A percentile compares a stretch with the other conserved stretches of the same genome.
Evolutionary conservation across 2,113 vertebrate genomes (phyloP).

Genomic region (Raja brachyura): DNA sequence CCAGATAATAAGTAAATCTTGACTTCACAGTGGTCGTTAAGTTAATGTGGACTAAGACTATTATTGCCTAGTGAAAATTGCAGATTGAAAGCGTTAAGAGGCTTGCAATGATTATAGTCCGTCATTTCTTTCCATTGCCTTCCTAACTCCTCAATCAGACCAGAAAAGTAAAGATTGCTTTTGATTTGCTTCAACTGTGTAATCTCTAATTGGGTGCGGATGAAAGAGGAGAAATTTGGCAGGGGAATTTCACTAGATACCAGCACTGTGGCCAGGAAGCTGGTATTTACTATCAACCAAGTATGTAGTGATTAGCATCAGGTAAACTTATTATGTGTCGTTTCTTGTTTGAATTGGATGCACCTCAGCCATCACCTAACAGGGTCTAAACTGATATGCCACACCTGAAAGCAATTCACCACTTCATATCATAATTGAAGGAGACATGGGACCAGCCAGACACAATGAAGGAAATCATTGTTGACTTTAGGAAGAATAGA

Average conservation of each 20-base stretch:
- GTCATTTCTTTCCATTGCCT: not conserved
- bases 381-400: no score
- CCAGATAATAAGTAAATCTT: not conserved
- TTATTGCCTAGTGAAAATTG: not conserved
- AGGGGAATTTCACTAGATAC: not conserved
- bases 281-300: not conserved
- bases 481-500: no score
- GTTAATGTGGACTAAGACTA: not conserved
- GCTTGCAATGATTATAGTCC: not conserved
- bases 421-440: not conserved
- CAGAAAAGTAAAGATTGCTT: not conserved
- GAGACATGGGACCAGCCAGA: no score
- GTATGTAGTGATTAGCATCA: not conserved
- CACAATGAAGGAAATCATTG: no score
- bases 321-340: no score
- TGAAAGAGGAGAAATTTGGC: not conserved
- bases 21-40: not conserved
- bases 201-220: not conserved
- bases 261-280: not conserved
- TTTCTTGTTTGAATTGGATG: no score
- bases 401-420: not conserved
- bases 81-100: not conserved
- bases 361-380: no score
- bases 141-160: not conserved
- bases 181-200: not conserved